Evolutionary conservation across 2,797 vertebrate genomes (phyloP).

Genomic region (Paedocypris micromegethes): DNA sequence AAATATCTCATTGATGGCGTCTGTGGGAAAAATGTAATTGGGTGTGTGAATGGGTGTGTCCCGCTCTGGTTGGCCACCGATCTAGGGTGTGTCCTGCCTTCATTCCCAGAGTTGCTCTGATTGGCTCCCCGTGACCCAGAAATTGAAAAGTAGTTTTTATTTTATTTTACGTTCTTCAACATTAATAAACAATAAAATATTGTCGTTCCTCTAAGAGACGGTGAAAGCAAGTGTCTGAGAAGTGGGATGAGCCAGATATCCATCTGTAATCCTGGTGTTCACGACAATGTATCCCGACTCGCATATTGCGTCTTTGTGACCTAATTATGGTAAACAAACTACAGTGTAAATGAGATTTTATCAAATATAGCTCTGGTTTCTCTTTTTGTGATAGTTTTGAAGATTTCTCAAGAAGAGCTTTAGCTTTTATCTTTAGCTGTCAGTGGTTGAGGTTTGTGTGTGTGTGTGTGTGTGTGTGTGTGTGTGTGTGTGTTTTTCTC

Average conservation of each 20-base stretch:
- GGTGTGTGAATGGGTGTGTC: too few species aligned
- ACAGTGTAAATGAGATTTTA: too few species aligned
- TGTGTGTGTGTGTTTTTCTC: constrained; percentile 32
- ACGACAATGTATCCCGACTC: constrained; percentile 14
- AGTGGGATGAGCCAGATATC: background rate
- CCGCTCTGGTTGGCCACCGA: too few species aligned
- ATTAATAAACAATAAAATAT: too few species aligned
- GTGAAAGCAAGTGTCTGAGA: constrained; percentile 2
- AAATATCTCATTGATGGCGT: too few species aligned
- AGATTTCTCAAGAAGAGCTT: background rate
- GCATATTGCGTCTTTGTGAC: constrained; percentile 21
- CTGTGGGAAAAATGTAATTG: too few species aligned
- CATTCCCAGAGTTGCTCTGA: too few species aligned
- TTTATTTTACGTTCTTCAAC: too few species aligned
- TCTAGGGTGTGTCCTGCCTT: too few species aligned
- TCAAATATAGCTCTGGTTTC: background rate
- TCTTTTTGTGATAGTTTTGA: constrained; percentile 1
- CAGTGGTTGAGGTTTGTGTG: background rate
- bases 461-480: background rate
- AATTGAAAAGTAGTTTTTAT: too few species aligned
- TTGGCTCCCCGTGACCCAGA: too few species aligned
- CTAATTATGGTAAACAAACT: too few species aligned
- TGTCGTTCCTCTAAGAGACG: background rate
- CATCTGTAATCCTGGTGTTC: constrained; percentile 26
- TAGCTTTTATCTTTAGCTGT: background rate